A percentile compares a stretch with the other conserved stretches of the same genome.
Evolutionary conservation across 30 jellyfish, hydroid and myxozoan species (phyloP).

Genomic region (Nemopilema nomurai): DNA sequence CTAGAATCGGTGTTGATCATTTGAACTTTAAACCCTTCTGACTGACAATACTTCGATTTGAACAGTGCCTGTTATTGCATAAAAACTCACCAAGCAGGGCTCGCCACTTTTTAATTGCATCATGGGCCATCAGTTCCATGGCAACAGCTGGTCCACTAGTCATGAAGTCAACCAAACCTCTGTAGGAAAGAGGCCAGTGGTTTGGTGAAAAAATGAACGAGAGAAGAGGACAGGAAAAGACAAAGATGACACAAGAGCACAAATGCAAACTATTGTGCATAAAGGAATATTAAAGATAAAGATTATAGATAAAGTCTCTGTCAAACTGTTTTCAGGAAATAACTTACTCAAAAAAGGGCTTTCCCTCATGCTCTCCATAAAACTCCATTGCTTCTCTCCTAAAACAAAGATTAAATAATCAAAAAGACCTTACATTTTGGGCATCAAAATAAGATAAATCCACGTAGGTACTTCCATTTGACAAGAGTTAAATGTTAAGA

Average conservation of each 20-base stretch:
- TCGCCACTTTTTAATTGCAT: slow-evolving; percentile 91
- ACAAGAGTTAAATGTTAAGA: too few relatives aligned
- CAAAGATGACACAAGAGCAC: neutral
- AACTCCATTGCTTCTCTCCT: slow-evolving; percentile 85
- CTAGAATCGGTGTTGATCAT: too few relatives aligned
- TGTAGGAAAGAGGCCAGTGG: neutral
- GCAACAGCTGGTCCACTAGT: slow-evolving; percentile 98
- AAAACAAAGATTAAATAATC: neutral
- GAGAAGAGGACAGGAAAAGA: neutral
- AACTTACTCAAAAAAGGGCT: slow-evolving; percentile 93
- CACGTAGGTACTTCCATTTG: too few relatives aligned
- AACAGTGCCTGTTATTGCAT: neutral
- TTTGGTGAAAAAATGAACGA: too few relatives aligned
- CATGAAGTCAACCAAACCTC: slow-evolving; percentile 80
- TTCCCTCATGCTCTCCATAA: slow-evolving; percentile 93
- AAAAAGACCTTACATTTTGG: neutral
- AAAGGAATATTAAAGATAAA: neutral
- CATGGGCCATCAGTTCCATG: slow-evolving; percentile 87
- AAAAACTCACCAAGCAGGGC: slow-evolving; percentile 66
- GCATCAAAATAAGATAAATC: too few relatives aligned
- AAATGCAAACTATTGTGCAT: neutral
- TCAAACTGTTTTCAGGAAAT: too few relatives aligned
- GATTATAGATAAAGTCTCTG: too few relatives aligned
- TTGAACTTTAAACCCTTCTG: too few relatives aligned
- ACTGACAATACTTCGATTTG: too few relatives aligned